A percentile compares a stretch with the other conserved stretches of the same genome.
Conservation (phyloP, 2,888 invertebrate genomes). For the Orthosia incerta region DNA sequence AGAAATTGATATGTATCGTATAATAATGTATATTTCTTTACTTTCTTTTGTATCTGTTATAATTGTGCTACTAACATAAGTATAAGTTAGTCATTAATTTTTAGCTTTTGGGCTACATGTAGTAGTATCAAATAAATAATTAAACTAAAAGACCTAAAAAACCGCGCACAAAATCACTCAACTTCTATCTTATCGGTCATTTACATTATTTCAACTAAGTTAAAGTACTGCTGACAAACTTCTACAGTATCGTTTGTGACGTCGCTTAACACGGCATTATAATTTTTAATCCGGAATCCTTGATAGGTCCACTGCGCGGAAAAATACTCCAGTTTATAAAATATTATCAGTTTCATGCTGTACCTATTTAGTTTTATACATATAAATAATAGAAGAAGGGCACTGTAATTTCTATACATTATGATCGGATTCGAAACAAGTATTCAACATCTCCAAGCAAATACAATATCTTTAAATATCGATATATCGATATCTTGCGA, state of each 20-base stretch:
- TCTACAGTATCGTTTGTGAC: neutral
- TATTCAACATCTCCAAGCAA: too few species aligned
- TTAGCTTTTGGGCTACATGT: too few species aligned
- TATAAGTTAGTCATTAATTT: too few species aligned
- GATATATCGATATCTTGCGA: too few species aligned
- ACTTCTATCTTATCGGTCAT: neutral
- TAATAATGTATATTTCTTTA: too few species aligned
- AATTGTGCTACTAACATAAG: neutral
- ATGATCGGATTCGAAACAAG: too few species aligned
- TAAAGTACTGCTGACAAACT: neutral
- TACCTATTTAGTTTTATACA: neutral
- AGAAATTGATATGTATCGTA: too few species aligned
- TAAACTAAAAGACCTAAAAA: too few species aligned
- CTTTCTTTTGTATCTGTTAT: too few species aligned
- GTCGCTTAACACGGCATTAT: slow-evolving; percentile 24
- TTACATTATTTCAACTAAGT: neutral
- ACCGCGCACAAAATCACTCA: neutral
- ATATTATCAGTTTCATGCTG: neutral
- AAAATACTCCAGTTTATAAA: slow-evolving; percentile 18
- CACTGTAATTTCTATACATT: neutral
- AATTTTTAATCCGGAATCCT: slow-evolving; percentile 30
- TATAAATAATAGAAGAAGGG: neutral
- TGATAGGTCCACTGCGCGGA: neutral
- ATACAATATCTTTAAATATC: too few species aligned
- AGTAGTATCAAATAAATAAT: too few species aligned